Percentiles rank a stretch among this genome's conserved stretches.
Conservation (phyloP, 1,140 invertebrate species). For the Ooceraea biroi region DNA sequence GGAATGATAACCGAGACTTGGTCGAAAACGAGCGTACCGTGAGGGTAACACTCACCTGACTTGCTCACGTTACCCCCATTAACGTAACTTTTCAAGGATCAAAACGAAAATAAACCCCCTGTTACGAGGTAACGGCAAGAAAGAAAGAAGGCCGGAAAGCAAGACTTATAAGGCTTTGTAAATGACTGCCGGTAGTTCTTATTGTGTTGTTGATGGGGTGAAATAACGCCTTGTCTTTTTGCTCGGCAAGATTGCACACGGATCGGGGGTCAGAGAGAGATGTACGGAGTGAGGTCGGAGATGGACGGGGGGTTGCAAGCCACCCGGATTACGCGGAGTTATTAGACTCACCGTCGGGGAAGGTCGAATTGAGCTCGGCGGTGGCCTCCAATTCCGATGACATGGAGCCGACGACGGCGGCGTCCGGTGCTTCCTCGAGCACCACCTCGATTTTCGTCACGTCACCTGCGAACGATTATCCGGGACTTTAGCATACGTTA, state of each 20-base stretch:
- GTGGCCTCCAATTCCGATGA: constrained; percentile 78
- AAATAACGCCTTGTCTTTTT: background rate
- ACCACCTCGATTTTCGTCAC: constrained; percentile 83
- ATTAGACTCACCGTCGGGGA: constrained; percentile 77
- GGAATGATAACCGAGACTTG: background rate
- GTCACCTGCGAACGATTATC: constrained; percentile 71
- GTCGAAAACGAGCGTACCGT: no score
- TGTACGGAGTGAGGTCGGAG: background rate
- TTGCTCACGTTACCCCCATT: no score
- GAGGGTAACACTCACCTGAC: no score
- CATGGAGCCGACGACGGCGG: constrained; percentile 78
- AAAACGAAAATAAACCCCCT: no score
- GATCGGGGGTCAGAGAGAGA: background rate
- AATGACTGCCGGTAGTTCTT: background rate
- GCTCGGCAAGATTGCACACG: constrained; percentile 6
- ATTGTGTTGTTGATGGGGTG: constrained; percentile 1
- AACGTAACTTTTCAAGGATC: no score
- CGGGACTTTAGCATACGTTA: constrained; percentile 32
- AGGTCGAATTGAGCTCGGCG: constrained; percentile 81
- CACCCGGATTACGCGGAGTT: constrained; percentile 10
- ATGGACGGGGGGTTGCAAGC: background rate
- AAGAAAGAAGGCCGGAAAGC: no score
- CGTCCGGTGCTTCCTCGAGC: constrained; percentile 81
- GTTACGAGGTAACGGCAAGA: no score
- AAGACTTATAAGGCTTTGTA: no score